Evolutionary conservation across 2,888 invertebrate genomes (phyloP), one percentile per base, ranked within the genome.

Genomic region (Noctua fimbriata): DNA sequence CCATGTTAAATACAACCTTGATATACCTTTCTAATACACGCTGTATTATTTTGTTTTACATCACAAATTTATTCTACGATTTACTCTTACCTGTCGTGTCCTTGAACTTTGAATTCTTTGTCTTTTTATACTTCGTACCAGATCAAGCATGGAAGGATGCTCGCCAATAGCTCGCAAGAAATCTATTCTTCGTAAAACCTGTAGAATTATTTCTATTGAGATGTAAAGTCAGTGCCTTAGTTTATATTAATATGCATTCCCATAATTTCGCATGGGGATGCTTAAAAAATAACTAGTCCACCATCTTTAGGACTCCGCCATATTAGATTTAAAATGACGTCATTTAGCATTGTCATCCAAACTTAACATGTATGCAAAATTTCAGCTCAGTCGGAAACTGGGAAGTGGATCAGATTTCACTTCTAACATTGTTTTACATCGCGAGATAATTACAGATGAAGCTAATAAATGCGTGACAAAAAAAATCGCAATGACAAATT

Each of bases 151-250:
- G 2, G 21, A 55, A 0, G 96, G 95, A 83, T 96, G 94, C 81
- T 96, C 96, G 0, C 91, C 85, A 92, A 96, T 94, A 4, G 92
- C 94, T 79, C 95, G 90, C 94, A 97, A 94, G 71, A 97, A 96
- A 85, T 96, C 96, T 2, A 95, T 96, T 79, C 96, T 90, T 18
- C 92, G 93, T 75, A 96, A 91, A 73, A 95, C 94, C 96, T 96
- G 83, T 14, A 41, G 24, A 24, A 69, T 67, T 65, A 75, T 32
- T 28, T 65, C 0, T 28, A 24, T 47, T 24, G 21, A 60, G 6
- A 47, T 73, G 7, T 60, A 21, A 24, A 28, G 32, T 47, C 14
- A 67, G 18, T 18, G n/a, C 28, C 16, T 12, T 12, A 44, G 44
- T 44, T 44, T 44, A 55, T 18, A 18, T 49, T 16, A 0, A 16